These are phyloP conservation scores for Hydropotes inermis DNA, from an alignment of 2,113 vertebrate genomes.

Conservation along the genomic window DNA sequence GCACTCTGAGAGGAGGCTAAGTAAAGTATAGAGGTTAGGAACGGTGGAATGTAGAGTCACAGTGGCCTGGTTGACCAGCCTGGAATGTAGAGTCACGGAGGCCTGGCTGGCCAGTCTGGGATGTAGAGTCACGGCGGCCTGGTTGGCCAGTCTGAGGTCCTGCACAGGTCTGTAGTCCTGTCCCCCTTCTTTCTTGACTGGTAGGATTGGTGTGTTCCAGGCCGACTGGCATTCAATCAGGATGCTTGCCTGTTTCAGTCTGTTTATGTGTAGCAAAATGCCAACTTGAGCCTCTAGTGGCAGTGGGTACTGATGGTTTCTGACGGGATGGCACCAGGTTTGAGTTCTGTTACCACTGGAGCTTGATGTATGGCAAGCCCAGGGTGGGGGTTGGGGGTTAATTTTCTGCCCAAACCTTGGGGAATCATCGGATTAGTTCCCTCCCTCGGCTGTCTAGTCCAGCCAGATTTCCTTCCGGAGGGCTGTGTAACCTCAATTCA, in stretches of 20 bases:
- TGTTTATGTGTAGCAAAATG: background rate
- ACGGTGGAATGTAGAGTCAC: background rate
- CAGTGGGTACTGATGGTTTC: background rate
- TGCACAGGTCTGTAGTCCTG: background rate
- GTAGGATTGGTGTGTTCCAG: background rate
- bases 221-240: background rate
- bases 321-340: background rate
- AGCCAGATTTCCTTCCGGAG: background rate
- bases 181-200: background rate
- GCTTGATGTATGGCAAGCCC: background rate
- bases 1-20: background rate
- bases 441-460: background rate
- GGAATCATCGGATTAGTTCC: background rate
- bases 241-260: background rate
- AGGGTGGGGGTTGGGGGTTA: background rate
- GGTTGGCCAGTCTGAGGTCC: background rate
- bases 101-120: background rate
- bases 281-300: background rate
- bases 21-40: background rate
- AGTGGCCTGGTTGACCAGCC: too few species aligned
- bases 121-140: rapidly evolving
- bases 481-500: background rate
- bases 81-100: too few species aligned
- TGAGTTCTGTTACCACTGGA: background rate
- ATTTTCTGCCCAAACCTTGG: background rate